Evolutionary conservation across 1,140 invertebrate genomes (phyloP).

Genomic region (Drosophila bipectinata): DNA sequence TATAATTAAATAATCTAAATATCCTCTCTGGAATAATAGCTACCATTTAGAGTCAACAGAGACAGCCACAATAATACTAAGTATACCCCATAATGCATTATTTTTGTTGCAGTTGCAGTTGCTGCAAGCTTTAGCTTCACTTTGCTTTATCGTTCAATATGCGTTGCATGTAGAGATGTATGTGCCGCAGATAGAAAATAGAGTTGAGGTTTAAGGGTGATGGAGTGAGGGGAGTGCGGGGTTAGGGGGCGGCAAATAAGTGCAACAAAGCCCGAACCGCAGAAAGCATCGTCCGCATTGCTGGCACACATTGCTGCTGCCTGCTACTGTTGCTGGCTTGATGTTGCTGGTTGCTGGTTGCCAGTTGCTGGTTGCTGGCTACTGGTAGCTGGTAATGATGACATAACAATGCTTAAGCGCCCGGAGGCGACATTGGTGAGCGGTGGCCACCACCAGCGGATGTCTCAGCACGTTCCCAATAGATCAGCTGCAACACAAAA

Average conservation of each 20-base stretch:
- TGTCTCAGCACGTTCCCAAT: conserved; percentile 79
- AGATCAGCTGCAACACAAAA: conserved; percentile 64
- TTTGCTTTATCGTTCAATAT: conserved; percentile 57
- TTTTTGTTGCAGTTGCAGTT: not conserved
- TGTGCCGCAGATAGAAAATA: conserved; percentile 17
- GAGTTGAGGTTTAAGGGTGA: not conserved
- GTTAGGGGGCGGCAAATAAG: conserved; percentile 29
- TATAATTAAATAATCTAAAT: not conserved
- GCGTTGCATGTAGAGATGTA: conserved; percentile 30
- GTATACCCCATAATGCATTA: conserved; percentile 10
- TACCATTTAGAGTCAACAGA: conserved; percentile 7
- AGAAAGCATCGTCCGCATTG: conserved; percentile 58
- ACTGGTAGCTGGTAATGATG: conserved; percentile 71
- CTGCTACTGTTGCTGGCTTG: conserved; percentile 39
- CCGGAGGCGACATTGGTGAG: conserved; percentile 65
- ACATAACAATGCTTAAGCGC: conserved; percentile 81
- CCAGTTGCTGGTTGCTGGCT: not conserved
- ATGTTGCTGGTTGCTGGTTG: conserved; percentile 7
- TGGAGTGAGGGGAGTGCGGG: not conserved
- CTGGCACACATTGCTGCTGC: conserved; percentile 45
- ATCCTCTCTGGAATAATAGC: not conserved
- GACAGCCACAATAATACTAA: conserved; percentile 13
- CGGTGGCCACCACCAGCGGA: conserved; percentile 46
- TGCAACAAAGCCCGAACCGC: conserved; percentile 50
- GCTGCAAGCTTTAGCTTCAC: conserved; percentile 20